Conservation (phyloP, 2,888 invertebrate genomes). For the Melieria omissa region DNA sequence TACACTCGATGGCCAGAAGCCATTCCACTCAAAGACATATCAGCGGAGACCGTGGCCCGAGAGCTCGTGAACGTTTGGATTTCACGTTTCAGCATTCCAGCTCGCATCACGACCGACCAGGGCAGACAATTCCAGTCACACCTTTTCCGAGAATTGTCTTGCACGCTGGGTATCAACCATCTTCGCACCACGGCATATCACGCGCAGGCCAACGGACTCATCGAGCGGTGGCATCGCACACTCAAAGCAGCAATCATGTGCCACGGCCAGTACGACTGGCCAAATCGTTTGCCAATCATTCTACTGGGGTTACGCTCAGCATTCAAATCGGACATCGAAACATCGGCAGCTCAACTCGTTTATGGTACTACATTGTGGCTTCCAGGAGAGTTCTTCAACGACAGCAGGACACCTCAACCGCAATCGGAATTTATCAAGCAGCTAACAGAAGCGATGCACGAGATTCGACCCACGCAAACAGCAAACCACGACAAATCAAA, state of each 20-base stretch:
- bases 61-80: constrained; percentile 61
- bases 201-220: no score
- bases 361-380: constrained; percentile 18
- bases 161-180: no score
- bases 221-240: no score
- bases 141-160: no score
- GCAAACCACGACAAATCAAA: no score
- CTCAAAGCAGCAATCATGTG: no score
- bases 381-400: constrained; percentile 12
- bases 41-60: constrained; percentile 47
- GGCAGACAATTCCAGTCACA: no score
- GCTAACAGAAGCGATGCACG: background rate
- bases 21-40: constrained; percentile 46
- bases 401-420: background rate
- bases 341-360: constrained; percentile 16
- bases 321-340: constrained; percentile 19
- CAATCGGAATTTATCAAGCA: constrained; percentile 7
- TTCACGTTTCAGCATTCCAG: constrained; percentile 61
- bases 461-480: no score
- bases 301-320: constrained; percentile 14
- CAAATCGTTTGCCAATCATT: constrained; percentile 12
- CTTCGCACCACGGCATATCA: no score
- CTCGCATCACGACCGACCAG: constrained; percentile 59
- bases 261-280: constrained; percentile 14
- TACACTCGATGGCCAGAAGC: constrained; percentile 50